These are phyloP conservation scores for Agelaius tricolor DNA, from an alignment of 2,113 vertebrate species.

Conservation along the genomic window DNA sequence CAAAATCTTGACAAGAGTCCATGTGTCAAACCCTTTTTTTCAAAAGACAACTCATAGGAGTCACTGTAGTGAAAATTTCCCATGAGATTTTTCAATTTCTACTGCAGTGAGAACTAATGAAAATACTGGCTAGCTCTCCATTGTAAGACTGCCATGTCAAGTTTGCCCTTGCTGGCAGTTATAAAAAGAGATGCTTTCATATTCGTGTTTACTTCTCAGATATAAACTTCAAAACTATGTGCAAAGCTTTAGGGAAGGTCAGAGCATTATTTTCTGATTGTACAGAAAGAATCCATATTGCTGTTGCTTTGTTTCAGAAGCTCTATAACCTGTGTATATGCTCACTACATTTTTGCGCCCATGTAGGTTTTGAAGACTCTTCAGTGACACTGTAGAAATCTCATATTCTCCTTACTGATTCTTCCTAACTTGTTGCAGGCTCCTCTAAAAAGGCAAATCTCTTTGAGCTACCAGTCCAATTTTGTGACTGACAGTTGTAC, in stretches of 20 bases:
- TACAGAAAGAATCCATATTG: background rate
- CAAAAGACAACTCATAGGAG: background rate
- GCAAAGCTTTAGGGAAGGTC: background rate
- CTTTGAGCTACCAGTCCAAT: background rate
- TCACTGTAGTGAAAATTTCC: background rate
- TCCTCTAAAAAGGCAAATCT: background rate
- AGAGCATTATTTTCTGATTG: background rate
- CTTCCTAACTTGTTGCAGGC: background rate
- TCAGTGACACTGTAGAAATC: background rate
- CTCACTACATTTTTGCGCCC: background rate
- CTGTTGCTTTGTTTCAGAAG: background rate
- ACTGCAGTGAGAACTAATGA: background rate
- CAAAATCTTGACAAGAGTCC: background rate
- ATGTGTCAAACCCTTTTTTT: background rate
- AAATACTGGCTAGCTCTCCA: background rate
- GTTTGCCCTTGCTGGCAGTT: background rate
- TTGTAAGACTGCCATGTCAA: background rate
- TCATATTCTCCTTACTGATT: background rate
- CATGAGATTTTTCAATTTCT: background rate
- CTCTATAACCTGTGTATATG: accelerated
- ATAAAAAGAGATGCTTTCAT: background rate
- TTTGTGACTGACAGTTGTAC: background rate
- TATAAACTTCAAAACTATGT: background rate
- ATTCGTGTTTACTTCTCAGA: background rate
- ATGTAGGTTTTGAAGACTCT: background rate